Conservation (phyloP, 2,888 invertebrate genomes). For the Tinea trinotella region DNA sequence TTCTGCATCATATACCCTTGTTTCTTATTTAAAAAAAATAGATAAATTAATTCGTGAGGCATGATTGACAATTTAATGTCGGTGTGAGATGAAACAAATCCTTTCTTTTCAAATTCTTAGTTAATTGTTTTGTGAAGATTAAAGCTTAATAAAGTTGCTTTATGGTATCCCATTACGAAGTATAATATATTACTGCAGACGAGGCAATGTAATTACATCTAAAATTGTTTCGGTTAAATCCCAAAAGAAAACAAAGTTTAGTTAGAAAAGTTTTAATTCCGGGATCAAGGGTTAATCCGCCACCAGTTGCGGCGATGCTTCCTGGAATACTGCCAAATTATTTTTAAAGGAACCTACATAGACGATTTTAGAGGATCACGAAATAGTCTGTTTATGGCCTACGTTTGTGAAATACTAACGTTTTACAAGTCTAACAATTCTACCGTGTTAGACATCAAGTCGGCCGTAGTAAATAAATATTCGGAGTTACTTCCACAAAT, state of each 20-base stretch:
- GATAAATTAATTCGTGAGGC: too few species aligned
- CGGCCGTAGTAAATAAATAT: too few species aligned
- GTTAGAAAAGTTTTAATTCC: slow-evolving; percentile 42
- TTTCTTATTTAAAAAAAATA: too few species aligned
- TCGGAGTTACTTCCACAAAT: too few species aligned
- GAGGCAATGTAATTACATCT: slow-evolving; percentile 10
- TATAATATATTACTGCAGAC: not conserved
- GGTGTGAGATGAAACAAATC: too few species aligned
- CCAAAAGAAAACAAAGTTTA: slow-evolving; percentile 19
- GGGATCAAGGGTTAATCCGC: slow-evolving; percentile 52
- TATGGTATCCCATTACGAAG: not conserved
- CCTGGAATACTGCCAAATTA: slow-evolving; percentile 60
- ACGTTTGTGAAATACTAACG: not conserved
- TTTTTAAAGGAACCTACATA: slow-evolving; percentile 57
- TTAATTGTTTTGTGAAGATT: too few species aligned
- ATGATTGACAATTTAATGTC: too few species aligned
- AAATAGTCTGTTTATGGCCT: slow-evolving; percentile 1
- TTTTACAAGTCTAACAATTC: not conserved
- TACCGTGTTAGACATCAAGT: too few species aligned
- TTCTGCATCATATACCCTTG: too few species aligned
- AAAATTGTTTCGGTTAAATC: slow-evolving; percentile 13
- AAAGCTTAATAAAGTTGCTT: not conserved
- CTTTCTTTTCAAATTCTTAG: too few species aligned
- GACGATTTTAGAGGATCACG: slow-evolving; percentile 43
- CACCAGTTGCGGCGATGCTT: slow-evolving; percentile 56